Base-by-base conservation (phyloP, 2,888 invertebrate species). In the Andrena camellia region DNA sequence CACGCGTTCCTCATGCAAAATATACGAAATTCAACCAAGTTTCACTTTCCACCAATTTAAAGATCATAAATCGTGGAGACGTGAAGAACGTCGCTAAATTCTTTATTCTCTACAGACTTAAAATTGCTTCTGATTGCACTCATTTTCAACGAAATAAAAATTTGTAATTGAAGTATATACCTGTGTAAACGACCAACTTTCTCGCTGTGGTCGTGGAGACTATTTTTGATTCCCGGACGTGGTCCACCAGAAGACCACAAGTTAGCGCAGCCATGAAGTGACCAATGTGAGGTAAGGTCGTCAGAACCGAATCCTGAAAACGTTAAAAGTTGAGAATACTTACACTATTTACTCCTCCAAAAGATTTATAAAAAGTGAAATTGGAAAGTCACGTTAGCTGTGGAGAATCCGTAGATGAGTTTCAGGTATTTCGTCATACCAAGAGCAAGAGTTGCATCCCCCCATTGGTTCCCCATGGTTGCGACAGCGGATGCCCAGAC, bases 401-500 rank as follows among this genome's bases (percentile, higher is more conserved):
- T 95, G 0, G 95, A 95, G 88, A 95, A 95, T 73, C 95, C 95
- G 81, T 95, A 95, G 71, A 95, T 95, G 50, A 95, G 93, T 90
- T 95, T 95, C 57, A 95, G 92, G 86, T 95, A 95, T 89, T 95
- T 95, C 1, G 95, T 95, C 88, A 95, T 95, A 1, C 95, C 95
- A 35, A 95, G 93, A 91, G 95, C 95, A 3, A 95, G 93, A 2
- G 95, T 95, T 0, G 95, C 95, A 86, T 95, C 95, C 20, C 95
- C 95, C 95, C 95, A 95, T 92, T 95, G 95, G 88, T 95, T 95
- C 7, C 95, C 95, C 92, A 95, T 94, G 0, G 95, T 95, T 1
- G 95, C 95, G 1, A 95, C 94, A 0, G 95, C 95, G 77, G 95
- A 95, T 42, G 95, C 95, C 95, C 95, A 95, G 4, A 95, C 95